Percentiles rank a stretch among this genome's conserved stretches.
These are phyloP conservation scores for Tringa solitaria DNA, from an alignment of 2,113 vertebrate genomes.

Conservation along the genomic window DNA sequence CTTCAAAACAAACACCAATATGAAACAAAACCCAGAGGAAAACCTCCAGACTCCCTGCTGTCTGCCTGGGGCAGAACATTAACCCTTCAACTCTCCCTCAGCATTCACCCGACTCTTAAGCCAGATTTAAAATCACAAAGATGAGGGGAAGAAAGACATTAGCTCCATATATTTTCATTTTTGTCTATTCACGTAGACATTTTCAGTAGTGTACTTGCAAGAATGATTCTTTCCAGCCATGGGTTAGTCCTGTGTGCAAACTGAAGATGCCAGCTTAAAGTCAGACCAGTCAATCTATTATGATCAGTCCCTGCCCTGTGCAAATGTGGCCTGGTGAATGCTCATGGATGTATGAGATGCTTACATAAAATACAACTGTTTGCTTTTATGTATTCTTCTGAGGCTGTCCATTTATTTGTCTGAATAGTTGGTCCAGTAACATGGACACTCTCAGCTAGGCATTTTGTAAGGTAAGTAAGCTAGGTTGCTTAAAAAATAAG, in stretches of 20 bases:
- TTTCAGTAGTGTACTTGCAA: background rate
- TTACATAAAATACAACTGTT: background rate
- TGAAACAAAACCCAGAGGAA: slow-evolving; percentile 1
- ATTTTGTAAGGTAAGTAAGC: background rate
- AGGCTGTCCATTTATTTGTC: background rate
- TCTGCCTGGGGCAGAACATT: background rate
- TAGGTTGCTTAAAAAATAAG: background rate
- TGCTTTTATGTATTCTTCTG: background rate
- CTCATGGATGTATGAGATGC: background rate
- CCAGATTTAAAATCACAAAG: background rate
- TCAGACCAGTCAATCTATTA: background rate
- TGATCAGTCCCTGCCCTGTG: background rate
- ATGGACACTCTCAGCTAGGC: background rate
- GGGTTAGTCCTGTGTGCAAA: background rate
- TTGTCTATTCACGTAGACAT: background rate
- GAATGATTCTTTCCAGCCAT: background rate
- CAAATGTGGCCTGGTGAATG: background rate
- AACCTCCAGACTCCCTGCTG: background rate
- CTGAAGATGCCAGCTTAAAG: background rate
- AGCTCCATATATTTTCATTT: background rate
- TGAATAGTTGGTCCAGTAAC: background rate
- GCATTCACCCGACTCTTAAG: background rate
- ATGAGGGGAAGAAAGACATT: background rate
- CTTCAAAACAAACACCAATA: background rate
- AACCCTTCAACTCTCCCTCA: background rate